Percentiles rank a stretch among this genome's conserved stretches.
phyloP scores from a whole-genome alignment of 2,888 invertebrate genomes.

The Drosophila aldrichi region DNA sequence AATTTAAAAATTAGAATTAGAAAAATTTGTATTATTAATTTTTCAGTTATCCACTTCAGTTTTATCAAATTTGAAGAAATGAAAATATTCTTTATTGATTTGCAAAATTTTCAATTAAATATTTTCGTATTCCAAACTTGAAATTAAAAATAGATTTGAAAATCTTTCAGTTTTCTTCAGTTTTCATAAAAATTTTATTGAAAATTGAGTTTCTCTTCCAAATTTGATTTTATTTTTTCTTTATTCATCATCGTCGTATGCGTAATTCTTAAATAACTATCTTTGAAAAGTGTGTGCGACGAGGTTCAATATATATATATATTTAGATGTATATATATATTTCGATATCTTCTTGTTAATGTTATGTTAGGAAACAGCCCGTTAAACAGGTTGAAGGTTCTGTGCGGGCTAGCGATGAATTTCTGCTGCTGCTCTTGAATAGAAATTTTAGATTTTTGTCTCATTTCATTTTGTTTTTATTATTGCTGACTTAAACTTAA shows the following conservation, averaged over 20 bases:
- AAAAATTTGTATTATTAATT: slow-evolving; percentile 41
- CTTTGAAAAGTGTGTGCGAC: slow-evolving; percentile 78
- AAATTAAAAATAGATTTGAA: neutral
- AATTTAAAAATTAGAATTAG: slow-evolving; percentile 49
- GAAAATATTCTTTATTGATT: neutral
- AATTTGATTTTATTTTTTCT: slow-evolving; percentile 26
- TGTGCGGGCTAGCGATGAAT: slow-evolving; percentile 15
- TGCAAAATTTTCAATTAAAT: neutral
- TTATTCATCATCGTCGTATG: slow-evolving; percentile 24
- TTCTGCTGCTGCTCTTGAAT: slow-evolving; percentile 18
- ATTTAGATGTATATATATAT: slow-evolving; percentile 21
- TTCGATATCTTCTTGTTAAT: slow-evolving; percentile 20
- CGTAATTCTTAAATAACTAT: slow-evolving; percentile 70
- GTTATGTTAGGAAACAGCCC: slow-evolving; percentile 31
- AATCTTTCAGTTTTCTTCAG: neutral
- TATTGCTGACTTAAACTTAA: slow-evolving; percentile 62
- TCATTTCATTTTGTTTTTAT: slow-evolving; percentile 34
- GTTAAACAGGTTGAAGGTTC: slow-evolving; percentile 12
- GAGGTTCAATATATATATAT: slow-evolving; percentile 39
- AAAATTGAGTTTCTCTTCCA: slow-evolving; percentile 23
- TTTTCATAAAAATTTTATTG: slow-evolving; percentile 11
- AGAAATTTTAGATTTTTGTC: slow-evolving; percentile 2
- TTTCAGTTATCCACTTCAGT: slow-evolving; percentile 18
- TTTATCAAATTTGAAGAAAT: neutral
- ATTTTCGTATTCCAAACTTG: slow-evolving; percentile 16